Conservation (phyloP, 2,113 vertebrate genomes). For the Erpornis zantholeuca region DNA sequence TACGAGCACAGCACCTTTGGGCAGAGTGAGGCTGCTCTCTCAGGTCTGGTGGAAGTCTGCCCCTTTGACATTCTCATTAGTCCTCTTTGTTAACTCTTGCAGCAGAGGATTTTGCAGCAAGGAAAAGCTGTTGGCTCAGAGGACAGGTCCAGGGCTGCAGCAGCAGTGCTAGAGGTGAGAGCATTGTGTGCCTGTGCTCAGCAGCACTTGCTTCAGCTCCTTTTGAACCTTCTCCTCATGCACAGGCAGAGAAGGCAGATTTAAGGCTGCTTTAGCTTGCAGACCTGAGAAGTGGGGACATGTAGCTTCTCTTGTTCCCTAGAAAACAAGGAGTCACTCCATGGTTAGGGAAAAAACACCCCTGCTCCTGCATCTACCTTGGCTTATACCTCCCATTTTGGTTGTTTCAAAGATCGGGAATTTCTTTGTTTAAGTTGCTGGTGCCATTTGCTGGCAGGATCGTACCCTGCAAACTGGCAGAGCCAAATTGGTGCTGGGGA, state of each 20-base stretch:
- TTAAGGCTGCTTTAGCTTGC: neutral
- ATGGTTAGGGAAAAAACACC: neutral
- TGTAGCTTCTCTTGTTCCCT: fast-evolving
- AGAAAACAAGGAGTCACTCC: neutral
- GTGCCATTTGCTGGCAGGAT: neutral
- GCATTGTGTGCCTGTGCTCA: neutral
- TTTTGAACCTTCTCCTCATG: neutral
- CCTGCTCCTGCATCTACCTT: neutral
- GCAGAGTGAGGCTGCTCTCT: neutral
- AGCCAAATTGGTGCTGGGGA: neutral
- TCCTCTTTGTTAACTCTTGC: neutral
- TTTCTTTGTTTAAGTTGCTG: neutral
- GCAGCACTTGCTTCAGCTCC: neutral
- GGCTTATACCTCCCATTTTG: fast-evolving
- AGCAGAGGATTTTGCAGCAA: neutral
- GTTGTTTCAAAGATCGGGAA: neutral
- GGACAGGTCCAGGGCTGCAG: neutral
- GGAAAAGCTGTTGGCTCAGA: neutral
- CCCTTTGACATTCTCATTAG: neutral
- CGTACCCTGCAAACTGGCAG: neutral
- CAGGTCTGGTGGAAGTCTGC: neutral
- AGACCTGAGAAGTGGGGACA: neutral
- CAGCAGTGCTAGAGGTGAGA: neutral
- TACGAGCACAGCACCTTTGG: neutral
- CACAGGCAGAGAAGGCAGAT: neutral